Evolutionary conservation across 2,888 invertebrate species (phyloP), one percentile per base, ranked within the genome.

Genomic region (Vanessa cardui): DNA sequence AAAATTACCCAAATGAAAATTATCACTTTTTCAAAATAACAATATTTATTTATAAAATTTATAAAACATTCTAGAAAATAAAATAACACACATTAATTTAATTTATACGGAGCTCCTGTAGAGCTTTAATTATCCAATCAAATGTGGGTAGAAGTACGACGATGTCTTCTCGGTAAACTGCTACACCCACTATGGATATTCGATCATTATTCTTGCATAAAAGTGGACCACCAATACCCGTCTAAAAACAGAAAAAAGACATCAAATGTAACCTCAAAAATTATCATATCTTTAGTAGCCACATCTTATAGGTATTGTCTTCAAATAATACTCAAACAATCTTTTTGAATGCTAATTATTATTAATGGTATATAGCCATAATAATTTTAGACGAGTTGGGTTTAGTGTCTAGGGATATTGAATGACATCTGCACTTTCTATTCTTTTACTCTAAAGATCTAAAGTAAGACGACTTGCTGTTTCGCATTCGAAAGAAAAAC

Each of bases 221-320:
- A 16, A 92, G 72, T 0, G 91, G 84, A 0, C 90, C 90, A 0
- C 92, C 92, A 4, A 87, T 73, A 18, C 90, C 90, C 0, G 90
- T 88, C 92, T 92, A 78, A 47, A 79, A 78, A 15, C 15, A 1
- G 26, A 26, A 46, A 46, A 47, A 18, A 7, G n/a, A n/a, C 16
- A 18, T 5, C 26, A 47, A 47, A 18, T 18, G 1, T 16, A 16
- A 47, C 8, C 0, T 47, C 18, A 47, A 7, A 12, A 9, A 12
- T 12, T 39, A 12, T 39, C 39, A 26, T 26, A 26, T 5, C 26
- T 26, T 26, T 26, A 26, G 26, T 26, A 26, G 4, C 1, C 26
- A 5, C 2, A 26, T 26, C 4, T 26, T 26, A n/a, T 26, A 26
- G 39, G 4, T 39, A 9, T 12, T 39, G 2, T 26, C 26, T 26